These are phyloP conservation scores for Trachops cirrhosus DNA, from an alignment of 2,797 vertebrate genomes.

Conservation along the genomic window DNA sequence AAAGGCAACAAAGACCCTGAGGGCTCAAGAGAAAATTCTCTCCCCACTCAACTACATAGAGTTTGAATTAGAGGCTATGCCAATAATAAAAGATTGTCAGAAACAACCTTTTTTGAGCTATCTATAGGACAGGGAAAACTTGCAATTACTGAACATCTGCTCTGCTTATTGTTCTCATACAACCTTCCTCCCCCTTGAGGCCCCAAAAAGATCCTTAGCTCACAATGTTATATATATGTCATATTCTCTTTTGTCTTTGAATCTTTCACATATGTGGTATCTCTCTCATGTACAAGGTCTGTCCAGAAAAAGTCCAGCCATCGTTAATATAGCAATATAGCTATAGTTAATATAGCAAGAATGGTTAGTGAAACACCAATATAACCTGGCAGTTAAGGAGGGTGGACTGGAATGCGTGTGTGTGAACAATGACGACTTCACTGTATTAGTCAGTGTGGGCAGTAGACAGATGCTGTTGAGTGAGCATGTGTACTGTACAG, in stretches of 20 bases:
- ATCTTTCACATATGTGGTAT: not conserved
- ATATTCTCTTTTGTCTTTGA: not conserved
- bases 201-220: not conserved
- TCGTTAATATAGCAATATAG: not conserved
- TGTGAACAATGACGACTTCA: not conserved
- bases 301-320: not conserved
- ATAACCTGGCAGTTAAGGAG: not conserved
- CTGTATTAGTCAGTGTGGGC: not conserved
- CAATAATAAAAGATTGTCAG: not conserved
- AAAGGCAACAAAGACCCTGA: not conserved
- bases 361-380: not conserved
- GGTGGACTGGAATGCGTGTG: not conserved
- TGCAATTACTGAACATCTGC: not conserved
- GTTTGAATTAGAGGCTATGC: not conserved
- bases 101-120: not conserved
- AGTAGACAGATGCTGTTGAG: too few relatives aligned
- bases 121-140: not conserved
- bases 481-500: too few relatives aligned
- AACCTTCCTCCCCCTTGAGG: not conserved
- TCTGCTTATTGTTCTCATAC: not conserved
- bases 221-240: not conserved
- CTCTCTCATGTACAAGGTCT: not conserved
- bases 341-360: not conserved
- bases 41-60: not conserved
- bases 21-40: not conserved